Conservation (phyloP, 1,140 invertebrate genomes). For the Sesamia nonagrioides region DNA sequence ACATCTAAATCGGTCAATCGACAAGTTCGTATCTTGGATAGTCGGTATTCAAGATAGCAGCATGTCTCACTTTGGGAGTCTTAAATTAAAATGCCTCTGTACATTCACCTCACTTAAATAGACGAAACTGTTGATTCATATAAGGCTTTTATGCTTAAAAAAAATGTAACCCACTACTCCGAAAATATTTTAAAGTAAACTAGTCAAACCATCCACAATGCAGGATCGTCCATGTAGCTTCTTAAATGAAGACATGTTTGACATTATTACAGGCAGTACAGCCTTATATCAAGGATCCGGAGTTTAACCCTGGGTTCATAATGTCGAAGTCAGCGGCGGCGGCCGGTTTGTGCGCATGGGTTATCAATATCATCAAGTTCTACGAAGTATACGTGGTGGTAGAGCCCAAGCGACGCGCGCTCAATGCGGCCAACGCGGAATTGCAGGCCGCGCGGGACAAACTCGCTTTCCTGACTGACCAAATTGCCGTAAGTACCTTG, state of each 20-base stretch:
- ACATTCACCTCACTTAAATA: no score
- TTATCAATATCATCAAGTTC: constrained; percentile 97
- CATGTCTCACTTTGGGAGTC: no score
- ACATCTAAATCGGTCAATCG: no score
- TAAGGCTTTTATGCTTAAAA: no score
- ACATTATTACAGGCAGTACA: constrained; percentile 70
- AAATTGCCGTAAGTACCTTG: constrained; percentile 73
- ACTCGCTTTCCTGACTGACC: constrained; percentile 89
- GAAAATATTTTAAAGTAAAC: no score
- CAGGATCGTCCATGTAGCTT: no score
- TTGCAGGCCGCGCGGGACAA: constrained; percentile 93
- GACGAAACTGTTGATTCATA: no score
- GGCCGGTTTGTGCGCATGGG: constrained; percentile 97
- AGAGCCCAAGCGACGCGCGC: constrained; percentile 95
- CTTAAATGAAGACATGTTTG: not conserved
- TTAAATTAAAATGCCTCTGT: no score
- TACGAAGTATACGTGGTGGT: constrained; percentile 97
- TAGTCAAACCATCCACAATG: no score
- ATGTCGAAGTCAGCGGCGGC: constrained; percentile 95
- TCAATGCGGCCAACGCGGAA: constrained; percentile 95
- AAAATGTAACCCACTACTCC: no score
- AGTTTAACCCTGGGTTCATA: constrained; percentile 96
- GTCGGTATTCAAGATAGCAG: no score
- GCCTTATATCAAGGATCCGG: constrained; percentile 89
- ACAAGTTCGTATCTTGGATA: no score